Percentiles rank a stretch among this genome's conserved stretches.
These are phyloP conservation scores for Sesia bembeciformis DNA, from an alignment of 2,888 invertebrate genomes.

Conservation along the genomic window DNA sequence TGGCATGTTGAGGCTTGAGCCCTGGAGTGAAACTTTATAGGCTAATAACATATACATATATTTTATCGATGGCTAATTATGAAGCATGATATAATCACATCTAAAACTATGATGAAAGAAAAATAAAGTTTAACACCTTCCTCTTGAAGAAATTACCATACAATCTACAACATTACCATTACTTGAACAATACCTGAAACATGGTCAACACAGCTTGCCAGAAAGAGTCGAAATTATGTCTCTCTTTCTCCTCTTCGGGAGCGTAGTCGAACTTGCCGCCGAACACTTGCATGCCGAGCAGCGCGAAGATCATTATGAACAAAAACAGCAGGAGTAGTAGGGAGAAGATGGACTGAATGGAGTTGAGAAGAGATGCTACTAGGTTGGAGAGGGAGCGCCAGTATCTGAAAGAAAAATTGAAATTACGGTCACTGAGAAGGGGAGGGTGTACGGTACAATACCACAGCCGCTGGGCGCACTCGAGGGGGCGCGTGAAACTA, in stretches of 20 bases:
- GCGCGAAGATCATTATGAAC: conserved; percentile 99
- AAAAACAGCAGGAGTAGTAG: conserved; percentile 95
- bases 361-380: conserved; percentile 97
- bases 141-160: no score
- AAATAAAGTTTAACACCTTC: neutral
- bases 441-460: no score
- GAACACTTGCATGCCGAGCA: conserved; percentile 99
- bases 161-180: neutral
- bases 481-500: no score
- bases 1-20: no score
- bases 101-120: neutral
- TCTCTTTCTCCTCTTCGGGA: conserved; percentile 86
- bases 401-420: conserved; percentile 80
- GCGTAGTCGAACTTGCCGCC: conserved; percentile 97
- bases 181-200: conserved; percentile 85
- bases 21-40: no score
- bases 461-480: no score
- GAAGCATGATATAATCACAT: neutral
- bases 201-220: conserved; percentile 99
- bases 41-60: neutral
- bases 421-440: neutral
- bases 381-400: conserved; percentile 98
- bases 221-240: conserved; percentile 98
- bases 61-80: neutral
- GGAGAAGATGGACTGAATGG: conserved; percentile 99